Evolutionary conservation across 2,888 invertebrate genomes (phyloP), one percentile per base, ranked within the genome.

Genomic region (Conistra vaccinii): DNA sequence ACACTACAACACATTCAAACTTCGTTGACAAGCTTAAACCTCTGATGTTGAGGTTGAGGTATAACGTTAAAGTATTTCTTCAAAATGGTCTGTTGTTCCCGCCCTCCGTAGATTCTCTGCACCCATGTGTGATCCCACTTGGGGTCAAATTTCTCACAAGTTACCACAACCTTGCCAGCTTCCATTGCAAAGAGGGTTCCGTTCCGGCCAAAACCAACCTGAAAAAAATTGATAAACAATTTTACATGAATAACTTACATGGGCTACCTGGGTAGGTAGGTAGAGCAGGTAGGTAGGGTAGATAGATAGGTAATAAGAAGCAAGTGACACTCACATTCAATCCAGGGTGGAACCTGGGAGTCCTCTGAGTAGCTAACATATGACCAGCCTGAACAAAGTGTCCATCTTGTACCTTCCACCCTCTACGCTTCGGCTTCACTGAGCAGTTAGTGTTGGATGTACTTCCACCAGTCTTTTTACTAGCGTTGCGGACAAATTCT

Each of bases 11-110:
- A 67, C n/a, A 70, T 69, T 83, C 97, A 98, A 76, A 98, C 93
- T 93, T 97, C 97, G 91, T 98, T 97, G 58, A 98, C 95, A 68
- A 98, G 95, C 90, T 97, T 98, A 92, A 99, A 99, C 86, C 97
- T 97, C 73, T 97, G 97, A 91, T 98, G 98, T 85, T 98, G 98
- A 42, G 97, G 97, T 78, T 97, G 96, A 0, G 99, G 98, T 86
- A 99, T 97, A 55, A 99, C 97, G 96, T 99, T 98, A 87, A 97
- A 98, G 91, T 98, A 98, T 90, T 98, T 98, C 92, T 99, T 99
- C 89, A 97, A 97, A 83, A 98, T 98, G 2, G 96, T 96, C 85
- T 97, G 97, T 2, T 97, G 95, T 88, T 97, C 95, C 74, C 98
- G 95, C 0, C 97, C 97, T 0, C 95, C 96, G 92, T 98, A 98